A percentile compares a stretch with the other conserved stretches of the same genome.
These are phyloP conservation scores for Ptycholaimellus sp. DNA, from an alignment of 2,888 invertebrate genomes.

Conservation along the genomic window DNA sequence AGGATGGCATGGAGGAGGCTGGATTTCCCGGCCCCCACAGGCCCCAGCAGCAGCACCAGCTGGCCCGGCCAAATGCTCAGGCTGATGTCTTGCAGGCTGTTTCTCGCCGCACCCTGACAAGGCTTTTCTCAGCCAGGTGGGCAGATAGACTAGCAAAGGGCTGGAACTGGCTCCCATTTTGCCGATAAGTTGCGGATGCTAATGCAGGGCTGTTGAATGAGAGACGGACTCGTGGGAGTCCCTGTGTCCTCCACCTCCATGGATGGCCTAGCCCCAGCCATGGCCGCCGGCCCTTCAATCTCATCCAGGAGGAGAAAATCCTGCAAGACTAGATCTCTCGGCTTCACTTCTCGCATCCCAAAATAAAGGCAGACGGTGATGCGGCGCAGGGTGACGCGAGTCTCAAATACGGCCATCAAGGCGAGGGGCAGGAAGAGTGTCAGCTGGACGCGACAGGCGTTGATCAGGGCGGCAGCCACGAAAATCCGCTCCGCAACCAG, in stretches of 20 bases:
- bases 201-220: too few relatives aligned
- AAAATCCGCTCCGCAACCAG: slow-evolving; percentile 42
- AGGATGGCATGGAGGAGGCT: slow-evolving; percentile 32
- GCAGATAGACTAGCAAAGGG: too few relatives aligned
- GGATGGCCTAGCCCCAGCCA: too few relatives aligned
- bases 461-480: slow-evolving; percentile 45
- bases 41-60: slow-evolving; percentile 53
- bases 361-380: slow-evolving; percentile 24
- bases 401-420: slow-evolving; percentile 21
- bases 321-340: slow-evolving; percentile 6
- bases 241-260: too few relatives aligned
- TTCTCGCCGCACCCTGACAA: slow-evolving; percentile 2
- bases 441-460: slow-evolving; percentile 38
- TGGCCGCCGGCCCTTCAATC: too few relatives aligned
- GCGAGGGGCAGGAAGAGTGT: slow-evolving; percentile 27
- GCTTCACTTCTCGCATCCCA: too few relatives aligned
- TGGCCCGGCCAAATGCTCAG: slow-evolving; percentile 26
- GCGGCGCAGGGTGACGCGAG: slow-evolving; percentile 19
- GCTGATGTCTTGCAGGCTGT: slow-evolving; percentile 17
- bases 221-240: too few relatives aligned
- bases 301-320: slow-evolving; percentile 25
- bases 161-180: not conserved
- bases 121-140: too few relatives aligned
- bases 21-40: slow-evolving; percentile 63
- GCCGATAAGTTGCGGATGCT: slow-evolving; percentile 1